phyloP scores from a whole-genome alignment of 2,888 invertebrate genomes.

The Nymphalis urticae region DNA sequence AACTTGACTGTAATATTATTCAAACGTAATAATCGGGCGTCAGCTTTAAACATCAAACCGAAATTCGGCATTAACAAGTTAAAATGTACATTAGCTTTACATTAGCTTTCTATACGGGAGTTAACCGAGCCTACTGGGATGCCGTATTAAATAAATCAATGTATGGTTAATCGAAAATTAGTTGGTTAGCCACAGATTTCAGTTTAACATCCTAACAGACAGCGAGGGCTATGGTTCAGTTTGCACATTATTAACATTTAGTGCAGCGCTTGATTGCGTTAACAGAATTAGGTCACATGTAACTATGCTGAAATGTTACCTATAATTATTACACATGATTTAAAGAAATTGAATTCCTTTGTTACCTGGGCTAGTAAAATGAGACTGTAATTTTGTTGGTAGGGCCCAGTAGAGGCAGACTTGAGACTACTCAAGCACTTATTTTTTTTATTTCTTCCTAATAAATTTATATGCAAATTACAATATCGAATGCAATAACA shows the following conservation, averaged over 20 bases:
- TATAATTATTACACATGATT: background rate
- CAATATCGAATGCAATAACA: too few relatives aligned
- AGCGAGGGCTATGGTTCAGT: conserved; percentile 24
- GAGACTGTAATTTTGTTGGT: too few relatives aligned
- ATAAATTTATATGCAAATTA: too few relatives aligned
- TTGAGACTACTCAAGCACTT: too few relatives aligned
- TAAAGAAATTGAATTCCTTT: background rate
- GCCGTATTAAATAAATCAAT: conserved; percentile 30
- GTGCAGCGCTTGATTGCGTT: conserved; percentile 17
- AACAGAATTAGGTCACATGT: conserved; percentile 23
- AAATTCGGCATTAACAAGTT: conserved; percentile 10
- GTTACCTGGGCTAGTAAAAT: too few relatives aligned
- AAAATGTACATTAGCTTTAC: conserved; percentile 18
- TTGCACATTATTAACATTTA: conserved; percentile 31
- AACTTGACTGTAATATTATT: background rate
- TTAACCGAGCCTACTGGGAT: conserved; percentile 5
- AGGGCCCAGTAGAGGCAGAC: too few relatives aligned
- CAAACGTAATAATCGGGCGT: conserved; percentile 9
- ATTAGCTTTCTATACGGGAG: conserved; percentile 13
- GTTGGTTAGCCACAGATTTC: conserved; percentile 33
- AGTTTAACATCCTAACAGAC: conserved; percentile 25
- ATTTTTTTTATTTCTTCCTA: too few relatives aligned
- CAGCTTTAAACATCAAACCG: conserved; percentile 22
- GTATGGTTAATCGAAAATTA: conserved; percentile 34
- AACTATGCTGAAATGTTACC: conserved; percentile 1